Conservation (phyloP, 2,797 vertebrate genomes). For the Enteromius thamalakanensis region DNA sequence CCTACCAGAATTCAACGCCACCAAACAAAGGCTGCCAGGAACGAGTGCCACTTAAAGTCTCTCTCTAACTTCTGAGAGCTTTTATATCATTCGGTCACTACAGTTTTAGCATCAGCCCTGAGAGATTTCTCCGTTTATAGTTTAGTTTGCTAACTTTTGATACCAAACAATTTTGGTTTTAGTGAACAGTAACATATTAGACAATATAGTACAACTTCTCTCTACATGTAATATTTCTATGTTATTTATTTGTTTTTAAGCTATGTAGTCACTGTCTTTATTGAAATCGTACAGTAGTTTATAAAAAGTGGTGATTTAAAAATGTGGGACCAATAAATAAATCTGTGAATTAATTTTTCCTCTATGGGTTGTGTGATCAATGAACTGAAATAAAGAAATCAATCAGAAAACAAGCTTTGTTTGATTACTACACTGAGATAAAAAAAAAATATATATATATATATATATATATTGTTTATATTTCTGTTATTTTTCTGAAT, state of each 20-base stretch:
- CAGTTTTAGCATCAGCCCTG: not conserved
- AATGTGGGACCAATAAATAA: not conserved
- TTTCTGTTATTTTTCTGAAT: not conserved
- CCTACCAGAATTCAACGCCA: slow-evolving; percentile 77
- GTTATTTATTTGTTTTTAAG: slow-evolving; percentile 44
- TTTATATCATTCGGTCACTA: not conserved
- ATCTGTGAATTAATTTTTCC: not conserved
- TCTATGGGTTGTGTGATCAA: not conserved
- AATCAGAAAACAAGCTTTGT: not conserved
- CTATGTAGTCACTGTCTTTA: slow-evolving; percentile 8
- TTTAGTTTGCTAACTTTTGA: not conserved
- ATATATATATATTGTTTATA: not conserved
- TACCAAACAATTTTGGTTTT: not conserved
- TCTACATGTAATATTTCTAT: not conserved
- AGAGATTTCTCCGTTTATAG: not conserved
- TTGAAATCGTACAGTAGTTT: slow-evolving; percentile 2
- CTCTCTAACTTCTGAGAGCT: slow-evolving; percentile 61
- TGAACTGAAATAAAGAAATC: slow-evolving; percentile 37
- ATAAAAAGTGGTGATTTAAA: slow-evolving; percentile 15
- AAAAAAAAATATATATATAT: not conserved
- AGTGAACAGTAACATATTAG: not conserved
- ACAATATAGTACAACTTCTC: not conserved
- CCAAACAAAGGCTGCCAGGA: slow-evolving; percentile 75
- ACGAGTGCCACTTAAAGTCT: slow-evolving; percentile 74
- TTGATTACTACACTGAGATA: not conserved